phyloP scores from a whole-genome alignment of 2,797 vertebrate genomes.

The Acanthopagrus latus region DNA sequence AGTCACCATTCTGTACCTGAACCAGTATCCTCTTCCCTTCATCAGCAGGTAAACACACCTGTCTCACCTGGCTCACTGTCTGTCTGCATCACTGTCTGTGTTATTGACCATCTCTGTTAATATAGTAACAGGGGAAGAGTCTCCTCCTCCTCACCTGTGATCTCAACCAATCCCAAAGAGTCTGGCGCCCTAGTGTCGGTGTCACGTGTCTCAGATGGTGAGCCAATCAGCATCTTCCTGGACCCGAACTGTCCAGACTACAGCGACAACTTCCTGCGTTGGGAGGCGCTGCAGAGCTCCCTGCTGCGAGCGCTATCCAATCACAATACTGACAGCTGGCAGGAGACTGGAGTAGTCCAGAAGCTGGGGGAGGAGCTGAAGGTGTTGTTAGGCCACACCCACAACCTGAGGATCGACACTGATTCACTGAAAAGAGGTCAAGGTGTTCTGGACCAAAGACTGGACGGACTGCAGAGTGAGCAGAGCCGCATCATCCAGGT shows the following conservation, averaged over 20 bases:
- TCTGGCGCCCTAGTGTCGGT: constrained; percentile 91
- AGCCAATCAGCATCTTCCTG: constrained; percentile 91
- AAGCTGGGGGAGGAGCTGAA: constrained; percentile 89
- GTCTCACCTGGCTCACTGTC: background rate
- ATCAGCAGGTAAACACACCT: constrained; percentile 61
- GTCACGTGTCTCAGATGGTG: constrained; percentile 84
- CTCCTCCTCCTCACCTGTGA: constrained; percentile 77
- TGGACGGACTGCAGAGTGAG: constrained; percentile 88
- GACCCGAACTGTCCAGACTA: constrained; percentile 92
- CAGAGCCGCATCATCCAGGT: constrained; percentile 92
- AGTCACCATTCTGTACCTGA: constrained; percentile 87
- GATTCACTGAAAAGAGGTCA: constrained; percentile 89
- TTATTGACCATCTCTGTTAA: constrained; percentile 11
- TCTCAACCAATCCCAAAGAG: constrained; percentile 88
- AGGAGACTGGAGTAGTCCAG: constrained; percentile 82
- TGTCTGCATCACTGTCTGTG: background rate
- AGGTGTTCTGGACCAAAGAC: constrained; percentile 86
- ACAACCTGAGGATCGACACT: constrained; percentile 88
- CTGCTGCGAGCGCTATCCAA: constrained; percentile 84
- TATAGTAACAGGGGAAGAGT: constrained; percentile 49
- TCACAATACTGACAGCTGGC: constrained; percentile 84
- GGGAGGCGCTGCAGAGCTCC: constrained; percentile 90
- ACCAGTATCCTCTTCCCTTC: constrained; percentile 80
- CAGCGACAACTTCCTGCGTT: constrained; percentile 82
- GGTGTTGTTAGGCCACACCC: constrained; percentile 85